A percentile compares a stretch with the other conserved stretches of the same genome.
Evolutionary conservation across 2,888 invertebrate genomes (phyloP).

Genomic region (Chymomyza amoena): DNA sequence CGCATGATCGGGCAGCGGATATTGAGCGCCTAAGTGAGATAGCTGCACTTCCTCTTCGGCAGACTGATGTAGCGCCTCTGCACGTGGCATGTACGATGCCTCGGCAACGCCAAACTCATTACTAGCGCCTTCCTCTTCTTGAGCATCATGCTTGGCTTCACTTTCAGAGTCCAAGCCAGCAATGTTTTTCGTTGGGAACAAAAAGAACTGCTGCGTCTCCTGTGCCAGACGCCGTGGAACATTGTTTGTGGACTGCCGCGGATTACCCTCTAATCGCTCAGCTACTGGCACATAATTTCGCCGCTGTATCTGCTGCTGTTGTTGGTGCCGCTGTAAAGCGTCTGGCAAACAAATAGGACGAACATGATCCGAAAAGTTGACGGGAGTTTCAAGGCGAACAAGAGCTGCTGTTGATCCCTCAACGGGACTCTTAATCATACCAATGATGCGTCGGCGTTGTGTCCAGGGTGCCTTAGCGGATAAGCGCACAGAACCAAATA

Average conservation of each 20-base stretch:
- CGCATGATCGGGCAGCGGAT: slow-evolving; percentile 75
- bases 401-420: slow-evolving; percentile 92
- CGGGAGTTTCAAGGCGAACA: slow-evolving; percentile 87
- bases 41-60: background rate
- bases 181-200: slow-evolving; percentile 64
- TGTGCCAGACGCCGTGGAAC: slow-evolving; percentile 59
- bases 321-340: slow-evolving; percentile 75
- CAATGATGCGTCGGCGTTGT: slow-evolving; percentile 89
- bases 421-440: slow-evolving; percentile 93
- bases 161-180: slow-evolving; percentile 30
- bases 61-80: slow-evolving; percentile 71
- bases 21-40: slow-evolving; percentile 49
- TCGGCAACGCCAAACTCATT: slow-evolving; percentile 56
- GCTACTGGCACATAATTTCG: slow-evolving; percentile 75
- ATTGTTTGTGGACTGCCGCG: slow-evolving; percentile 17
- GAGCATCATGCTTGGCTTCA: slow-evolving; percentile 9
- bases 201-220: slow-evolving; percentile 77
- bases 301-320: slow-evolving; percentile 62
- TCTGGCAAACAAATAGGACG: slow-evolving; percentile 90
- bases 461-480: slow-evolving; percentile 92
- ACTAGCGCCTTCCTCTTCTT: slow-evolving; percentile 16
- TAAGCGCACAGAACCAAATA: slow-evolving; percentile 87
- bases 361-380: slow-evolving; percentile 89
- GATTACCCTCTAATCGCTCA: slow-evolving; percentile 68
- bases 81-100: slow-evolving; percentile 71